Percentiles rank a stretch among this genome's conserved stretches.
Conservation (phyloP, 2,888 invertebrate genomes). For the Acanthosepion esculentum region DNA sequence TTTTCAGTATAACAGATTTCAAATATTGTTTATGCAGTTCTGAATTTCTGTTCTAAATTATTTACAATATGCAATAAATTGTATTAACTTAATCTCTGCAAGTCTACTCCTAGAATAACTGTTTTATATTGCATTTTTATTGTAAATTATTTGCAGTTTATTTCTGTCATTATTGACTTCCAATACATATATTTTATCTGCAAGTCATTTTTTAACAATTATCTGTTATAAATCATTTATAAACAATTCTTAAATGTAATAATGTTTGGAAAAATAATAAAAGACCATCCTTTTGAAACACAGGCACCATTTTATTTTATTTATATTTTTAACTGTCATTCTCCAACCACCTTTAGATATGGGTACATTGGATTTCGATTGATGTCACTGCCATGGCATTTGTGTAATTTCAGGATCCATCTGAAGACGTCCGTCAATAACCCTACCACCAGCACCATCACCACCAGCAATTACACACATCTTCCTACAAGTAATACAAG, state of each 20-base stretch:
- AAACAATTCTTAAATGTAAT: too few relatives aligned
- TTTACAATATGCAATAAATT: not conserved
- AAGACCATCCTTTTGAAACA: too few relatives aligned
- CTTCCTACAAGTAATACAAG: not conserved
- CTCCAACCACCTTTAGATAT: not conserved
- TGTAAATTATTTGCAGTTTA: not conserved
- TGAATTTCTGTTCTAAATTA: too few relatives aligned
- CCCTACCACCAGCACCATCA: conserved; percentile 12
- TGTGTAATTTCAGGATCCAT: conserved; percentile 10
- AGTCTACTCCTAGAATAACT: not conserved
- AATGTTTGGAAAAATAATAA: too few relatives aligned
- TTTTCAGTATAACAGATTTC: too few relatives aligned
- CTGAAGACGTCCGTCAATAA: not conserved
- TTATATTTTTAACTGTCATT: too few relatives aligned
- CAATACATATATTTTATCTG: too few relatives aligned
- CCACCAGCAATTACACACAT: conserved; percentile 14
- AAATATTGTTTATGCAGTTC: too few relatives aligned
- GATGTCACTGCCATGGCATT: not conserved
- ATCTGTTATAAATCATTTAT: too few relatives aligned
- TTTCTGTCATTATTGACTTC: too few relatives aligned
- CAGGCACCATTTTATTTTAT: too few relatives aligned
- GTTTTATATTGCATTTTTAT: not conserved
- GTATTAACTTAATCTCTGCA: not conserved
- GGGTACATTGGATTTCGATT: not conserved
- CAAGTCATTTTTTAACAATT: too few relatives aligned